These are phyloP conservation scores for Odontocerum albicorne DNA, from an alignment of 2,888 invertebrate species.

Conservation along the genomic window DNA sequence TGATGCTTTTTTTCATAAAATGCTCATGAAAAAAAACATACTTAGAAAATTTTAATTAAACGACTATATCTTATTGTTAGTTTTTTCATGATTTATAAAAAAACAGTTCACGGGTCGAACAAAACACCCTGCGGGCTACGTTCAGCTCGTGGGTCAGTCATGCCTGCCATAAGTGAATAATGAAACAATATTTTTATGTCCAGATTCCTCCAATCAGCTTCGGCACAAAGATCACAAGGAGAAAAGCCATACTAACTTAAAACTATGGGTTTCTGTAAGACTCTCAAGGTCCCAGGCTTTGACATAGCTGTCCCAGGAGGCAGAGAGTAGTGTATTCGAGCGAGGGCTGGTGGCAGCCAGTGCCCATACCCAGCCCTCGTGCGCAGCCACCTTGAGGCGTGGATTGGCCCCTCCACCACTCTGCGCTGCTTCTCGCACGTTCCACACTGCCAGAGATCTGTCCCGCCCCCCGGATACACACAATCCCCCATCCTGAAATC, in stretches of 20 bases:
- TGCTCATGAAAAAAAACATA: too few relatives aligned
- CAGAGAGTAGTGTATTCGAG: slow-evolving; percentile 56
- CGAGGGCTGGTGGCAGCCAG: slow-evolving; percentile 51
- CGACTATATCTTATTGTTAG: too few relatives aligned
- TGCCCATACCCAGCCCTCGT: slow-evolving; percentile 67
- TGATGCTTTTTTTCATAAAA: too few relatives aligned
- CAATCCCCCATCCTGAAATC: slow-evolving; percentile 49
- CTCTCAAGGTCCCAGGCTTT: slow-evolving; percentile 59
- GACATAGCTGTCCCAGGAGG: slow-evolving; percentile 63
- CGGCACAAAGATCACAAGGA: too few relatives aligned
- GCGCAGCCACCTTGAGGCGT: slow-evolving; percentile 51
- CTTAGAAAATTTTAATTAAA: too few relatives aligned
- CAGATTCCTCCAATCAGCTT: too few relatives aligned
- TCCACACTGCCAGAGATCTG: slow-evolving; percentile 58
- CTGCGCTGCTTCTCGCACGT: slow-evolving; percentile 40
- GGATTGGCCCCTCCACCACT: slow-evolving; percentile 39
- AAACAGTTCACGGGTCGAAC: too few relatives aligned
- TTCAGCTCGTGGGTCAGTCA: too few relatives aligned
- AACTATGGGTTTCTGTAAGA: slow-evolving; percentile 51
- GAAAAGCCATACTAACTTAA: slow-evolving; percentile 45
- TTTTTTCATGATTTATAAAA: too few relatives aligned
- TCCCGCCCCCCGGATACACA: slow-evolving; percentile 64
- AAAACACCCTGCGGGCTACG: too few relatives aligned
- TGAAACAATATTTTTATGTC: too few relatives aligned
- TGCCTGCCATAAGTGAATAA: too few relatives aligned